Conservation (phyloP, 2,888 invertebrate genomes). For the Phragmatobia fuliginosa region DNA sequence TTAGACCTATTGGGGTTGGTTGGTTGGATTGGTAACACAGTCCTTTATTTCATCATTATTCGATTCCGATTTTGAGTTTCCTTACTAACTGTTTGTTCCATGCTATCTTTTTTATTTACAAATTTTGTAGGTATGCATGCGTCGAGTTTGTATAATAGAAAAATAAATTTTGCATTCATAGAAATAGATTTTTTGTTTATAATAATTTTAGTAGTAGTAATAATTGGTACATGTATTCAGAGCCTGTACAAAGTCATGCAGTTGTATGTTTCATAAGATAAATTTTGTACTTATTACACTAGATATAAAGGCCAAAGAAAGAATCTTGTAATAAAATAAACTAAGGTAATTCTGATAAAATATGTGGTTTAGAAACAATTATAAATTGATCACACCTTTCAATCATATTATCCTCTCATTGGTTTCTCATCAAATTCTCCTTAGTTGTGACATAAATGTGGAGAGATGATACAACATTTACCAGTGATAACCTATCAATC, state of each 20-base stretch:
- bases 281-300: not conserved
- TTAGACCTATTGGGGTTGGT: not conserved
- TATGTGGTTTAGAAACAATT: not conserved
- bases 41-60: not conserved
- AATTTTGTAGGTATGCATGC: constrained; percentile 47
- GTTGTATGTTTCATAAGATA: constrained; percentile 2
- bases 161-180: constrained; percentile 21
- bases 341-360: not conserved
- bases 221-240: not conserved
- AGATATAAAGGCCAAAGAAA: not conserved
- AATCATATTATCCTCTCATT: not conserved
- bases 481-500: not conserved
- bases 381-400: not conserved
- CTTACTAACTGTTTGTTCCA: constrained; percentile 46
- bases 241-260: not conserved
- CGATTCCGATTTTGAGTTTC: constrained; percentile 44
- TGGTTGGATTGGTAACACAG: constrained; percentile 18
- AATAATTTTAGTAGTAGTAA: constrained; percentile 4
- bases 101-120: constrained; percentile 39
- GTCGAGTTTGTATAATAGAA: constrained; percentile 28
- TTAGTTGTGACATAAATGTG: not conserved
- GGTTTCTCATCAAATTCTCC: not conserved
- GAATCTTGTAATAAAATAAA: not conserved
- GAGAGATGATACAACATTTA: not conserved
- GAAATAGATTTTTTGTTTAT: constrained; percentile 21